These are phyloP conservation scores for Cremastinae sp. DNA, from an alignment of 2,888 invertebrate species.

Conservation along the genomic window DNA sequence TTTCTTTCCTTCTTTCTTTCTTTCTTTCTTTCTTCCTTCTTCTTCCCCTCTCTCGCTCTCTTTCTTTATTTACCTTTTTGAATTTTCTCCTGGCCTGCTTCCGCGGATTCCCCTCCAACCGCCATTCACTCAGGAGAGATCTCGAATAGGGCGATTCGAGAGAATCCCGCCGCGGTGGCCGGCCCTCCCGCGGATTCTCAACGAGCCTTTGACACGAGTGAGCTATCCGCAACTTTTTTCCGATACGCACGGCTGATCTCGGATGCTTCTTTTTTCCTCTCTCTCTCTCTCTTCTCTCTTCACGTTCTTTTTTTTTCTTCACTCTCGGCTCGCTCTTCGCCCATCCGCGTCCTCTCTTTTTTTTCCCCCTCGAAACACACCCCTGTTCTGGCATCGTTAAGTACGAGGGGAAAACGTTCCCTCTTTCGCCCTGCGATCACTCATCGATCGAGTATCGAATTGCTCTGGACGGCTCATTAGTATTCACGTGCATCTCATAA, in stretches of 20 bases:
- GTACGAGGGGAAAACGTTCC: constrained; percentile 1
- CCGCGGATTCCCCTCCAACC: constrained; percentile 48
- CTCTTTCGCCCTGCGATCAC: constrained; percentile 11
- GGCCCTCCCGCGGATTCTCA: constrained; percentile 54
- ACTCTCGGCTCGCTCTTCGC: constrained; percentile 4
- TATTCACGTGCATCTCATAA: constrained; percentile 39
- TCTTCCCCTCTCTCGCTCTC: background rate
- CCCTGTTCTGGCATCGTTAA: constrained; percentile 12
- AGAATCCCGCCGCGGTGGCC: constrained; percentile 49
- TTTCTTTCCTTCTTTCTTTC: constrained; percentile 13
- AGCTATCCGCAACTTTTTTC: constrained; percentile 49
- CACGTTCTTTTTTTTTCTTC: constrained; percentile 20
- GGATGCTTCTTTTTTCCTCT: background rate
- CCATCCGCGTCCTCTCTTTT: background rate
- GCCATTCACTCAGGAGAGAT: constrained; percentile 43
- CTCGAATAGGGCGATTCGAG: constrained; percentile 53
- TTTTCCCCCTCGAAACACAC: constrained; percentile 9
- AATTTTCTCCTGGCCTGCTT: background rate
- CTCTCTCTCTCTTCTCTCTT: constrained; percentile 17
- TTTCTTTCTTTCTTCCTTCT: constrained; percentile 10
- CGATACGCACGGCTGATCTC: constrained; percentile 33
- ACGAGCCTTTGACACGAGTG: constrained; percentile 62
- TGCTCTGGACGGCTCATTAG: constrained; percentile 59
- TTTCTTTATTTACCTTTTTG: background rate
- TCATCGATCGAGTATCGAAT: constrained; percentile 55